Evolutionary conservation across 2,113 vertebrate species (phyloP).

Genomic region (Megalops atlanticus): DNA sequence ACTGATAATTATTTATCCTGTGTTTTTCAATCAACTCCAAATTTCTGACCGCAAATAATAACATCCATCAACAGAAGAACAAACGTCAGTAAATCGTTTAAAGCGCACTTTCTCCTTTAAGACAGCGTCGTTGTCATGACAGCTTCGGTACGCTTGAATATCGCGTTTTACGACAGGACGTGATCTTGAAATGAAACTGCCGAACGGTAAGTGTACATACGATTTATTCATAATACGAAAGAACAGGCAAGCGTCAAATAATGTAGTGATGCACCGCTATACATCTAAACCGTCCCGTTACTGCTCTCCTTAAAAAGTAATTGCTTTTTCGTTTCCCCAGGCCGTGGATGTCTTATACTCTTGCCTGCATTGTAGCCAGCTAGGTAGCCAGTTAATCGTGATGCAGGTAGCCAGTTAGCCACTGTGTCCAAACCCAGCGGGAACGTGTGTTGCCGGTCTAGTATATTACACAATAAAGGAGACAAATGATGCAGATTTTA

Average conservation of each 20-base stretch:
- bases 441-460: not conserved
- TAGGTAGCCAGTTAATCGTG: too few relatives aligned
- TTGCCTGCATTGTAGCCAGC: not conserved
- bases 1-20: too few relatives aligned
- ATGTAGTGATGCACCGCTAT: not conserved
- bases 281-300: too few relatives aligned
- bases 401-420: not conserved
- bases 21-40: too few relatives aligned
- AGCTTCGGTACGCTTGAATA: not conserved
- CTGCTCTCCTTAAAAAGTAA: too few relatives aligned
- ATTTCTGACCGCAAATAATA: too few relatives aligned
- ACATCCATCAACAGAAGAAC: too few relatives aligned
- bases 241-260: not conserved
- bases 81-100: too few relatives aligned
- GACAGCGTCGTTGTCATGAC: conserved; percentile 42
- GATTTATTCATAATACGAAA: not conserved
- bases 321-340: not conserved
- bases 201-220: not conserved
- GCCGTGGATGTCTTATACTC: not conserved
- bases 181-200: not conserved
- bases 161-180: conserved; percentile 53
- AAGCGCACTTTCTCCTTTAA: conserved; percentile 65
- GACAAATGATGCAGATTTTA: not conserved
- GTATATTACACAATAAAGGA: not conserved
- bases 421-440: not conserved